Evolutionary conservation across 1,140 invertebrate species (phyloP), one percentile per base, ranked within the genome.

Genomic region (Coenobita brevimanus): DNA sequence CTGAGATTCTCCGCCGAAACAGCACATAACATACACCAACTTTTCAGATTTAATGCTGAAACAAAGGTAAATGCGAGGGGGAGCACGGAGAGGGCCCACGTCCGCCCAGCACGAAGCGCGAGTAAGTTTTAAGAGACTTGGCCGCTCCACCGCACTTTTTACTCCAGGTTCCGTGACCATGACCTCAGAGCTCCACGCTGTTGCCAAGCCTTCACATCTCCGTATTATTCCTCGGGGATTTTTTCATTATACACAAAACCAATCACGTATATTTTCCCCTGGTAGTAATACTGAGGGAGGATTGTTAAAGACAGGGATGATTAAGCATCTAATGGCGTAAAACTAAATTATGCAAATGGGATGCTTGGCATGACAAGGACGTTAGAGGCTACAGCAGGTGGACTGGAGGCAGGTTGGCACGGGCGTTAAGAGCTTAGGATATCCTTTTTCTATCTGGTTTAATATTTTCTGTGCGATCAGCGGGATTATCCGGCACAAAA

Each of bases 51-150:
- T 21, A 43, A 33, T 33, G 6, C 24, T 21, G n/a, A 38, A 3
- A 24, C 3, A 0, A 3, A 38, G 1, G 36, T 8, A 17, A 76
- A 17, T 3, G 21, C 2, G 80, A 82, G 30, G 43, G 10, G 43
- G 43, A 46, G 43, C 24, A 54, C 41, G 62, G 43, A 24, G 50
- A 46, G 41, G 64, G 2, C 2, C 33, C 8, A 27, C 78, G 76
- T 88, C 64, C 38, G 50, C 36, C 24, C 79, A 81, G 62, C 79
- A 82, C 79, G 86, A 82, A 67, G 57, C 43, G 80, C 67, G 67
- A 88, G 86, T 88, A 88, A 82, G 86, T 82, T 88, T 88, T 88
- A 88, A 88, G 79, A 88, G 86, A 88, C 79, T 88, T 27, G n/a
- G 79, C 36, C 62, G 79, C 79, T 62, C 50, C 33, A 60, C 79